A percentile compares a stretch with the other conserved stretches of the same genome.
These are phyloP conservation scores for Aselliscus stoliczkanus DNA, from an alignment of 2,797 vertebrate species.

Conservation along the genomic window DNA sequence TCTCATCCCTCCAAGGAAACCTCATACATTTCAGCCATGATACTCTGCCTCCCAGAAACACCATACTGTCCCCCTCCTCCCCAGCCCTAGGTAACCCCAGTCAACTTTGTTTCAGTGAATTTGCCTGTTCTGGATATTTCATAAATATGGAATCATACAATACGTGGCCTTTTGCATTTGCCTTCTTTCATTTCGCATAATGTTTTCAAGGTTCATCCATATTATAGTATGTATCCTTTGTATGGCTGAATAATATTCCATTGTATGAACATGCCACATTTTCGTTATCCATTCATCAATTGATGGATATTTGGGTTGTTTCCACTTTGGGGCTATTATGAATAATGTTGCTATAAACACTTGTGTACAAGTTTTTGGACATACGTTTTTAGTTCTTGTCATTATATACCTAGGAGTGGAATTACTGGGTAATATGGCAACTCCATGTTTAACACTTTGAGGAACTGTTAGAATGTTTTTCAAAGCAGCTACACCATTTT, in stretches of 20 bases:
- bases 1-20: background rate
- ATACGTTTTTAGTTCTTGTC: background rate
- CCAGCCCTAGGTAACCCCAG: background rate
- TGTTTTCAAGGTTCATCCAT: background rate
- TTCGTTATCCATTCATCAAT: background rate
- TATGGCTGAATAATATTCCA: background rate
- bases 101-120: background rate
- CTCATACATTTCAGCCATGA: background rate
- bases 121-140: background rate
- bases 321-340: background rate
- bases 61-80: too few relatives aligned
- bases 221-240: background rate
- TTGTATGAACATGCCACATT: background rate
- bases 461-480: background rate
- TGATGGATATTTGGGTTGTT: background rate
- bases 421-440: background rate
- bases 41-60: background rate
- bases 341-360: background rate
- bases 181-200: background rate
- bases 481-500: background rate
- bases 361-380: background rate
- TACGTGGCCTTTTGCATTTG: background rate
- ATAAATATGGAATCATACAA: background rate
- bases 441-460: background rate
- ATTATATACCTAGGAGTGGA: background rate